Base-by-base conservation (phyloP, 1,140 invertebrate species). In the Coelopa frigida region DNA sequence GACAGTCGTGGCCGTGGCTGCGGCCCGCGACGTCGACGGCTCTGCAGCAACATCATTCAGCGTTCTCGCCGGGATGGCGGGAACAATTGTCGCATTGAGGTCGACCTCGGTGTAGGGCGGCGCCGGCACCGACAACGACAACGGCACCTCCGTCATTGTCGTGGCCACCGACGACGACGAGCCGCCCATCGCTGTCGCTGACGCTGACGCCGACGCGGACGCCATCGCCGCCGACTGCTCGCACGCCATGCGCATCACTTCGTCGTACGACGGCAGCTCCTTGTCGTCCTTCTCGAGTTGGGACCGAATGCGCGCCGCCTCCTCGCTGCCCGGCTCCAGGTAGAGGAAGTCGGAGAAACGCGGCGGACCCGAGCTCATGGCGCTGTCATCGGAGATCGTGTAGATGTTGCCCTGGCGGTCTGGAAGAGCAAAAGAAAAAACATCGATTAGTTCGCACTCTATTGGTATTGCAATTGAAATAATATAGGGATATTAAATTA, bases 161-260 rank as follows among this genome's bases (percentile, higher is more conserved):
- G 43, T 46, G n/a, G 44, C 24, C 8, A 46, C 18, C 8, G 43
- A 33, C 2, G 43, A 31, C 15, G n/a, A 39, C 4, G 47, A 44
- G 11, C 41, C 39, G 2, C 8, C 17, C 6, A 23, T 38, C 14
- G 7, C 18, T 36, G 33, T n/a, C 23, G 33, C 33, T 11, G 35
- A 5, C 15, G 40, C 14, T 17, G 17, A 12, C 2, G 38, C 29
- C 17, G 29, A 11, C 17, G 46, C 23, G 24, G 35, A 21, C 7
- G 51, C 60, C 5, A 54, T 47, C n/a, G 58, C 61, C 6, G 61
- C 58, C 4, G 55, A 46, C 11, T 56, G 53, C 12, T 64, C 48
- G 40, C 59, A 64, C 24, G 56, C 58, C 57, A 67, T 67, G n/a
- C 63, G 60, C 60, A 67, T 66, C 10, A 67, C 63, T 20, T 67